Evolutionary conservation across 2,797 vertebrate genomes (phyloP), one percentile per base, ranked within the genome.

Genomic region (Smutsia gigantea): DNA sequence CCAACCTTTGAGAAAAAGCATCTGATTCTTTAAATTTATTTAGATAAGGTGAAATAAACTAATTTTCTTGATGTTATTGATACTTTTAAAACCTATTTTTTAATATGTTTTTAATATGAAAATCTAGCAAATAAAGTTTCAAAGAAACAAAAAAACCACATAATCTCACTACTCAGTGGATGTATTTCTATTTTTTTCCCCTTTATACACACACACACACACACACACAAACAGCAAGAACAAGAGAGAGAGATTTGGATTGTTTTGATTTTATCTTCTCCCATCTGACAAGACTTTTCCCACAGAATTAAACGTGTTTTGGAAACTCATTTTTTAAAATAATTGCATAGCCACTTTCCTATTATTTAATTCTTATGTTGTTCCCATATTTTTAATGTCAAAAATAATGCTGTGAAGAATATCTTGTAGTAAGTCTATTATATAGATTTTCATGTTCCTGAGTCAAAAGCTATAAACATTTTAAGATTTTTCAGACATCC

Each of bases 81-180:
- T 21, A 55, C 12, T 53, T 96, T 69, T 90, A 84, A 84, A 87
- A 92, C 23, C 4, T 61, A 90, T 87, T 93, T 53, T 37, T 25
- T 71, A 25, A 91, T 18, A 34, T 83, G 42, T 82, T 85, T 94
- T 96, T 86, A 66, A 12, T 46, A 46, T 46, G 49, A 59, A 96
- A 90, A 96, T 88, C 46, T 81, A 29, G n/a, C 74, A 83, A 89
- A 89, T 89, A 89, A 86, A 77, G 18, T 79, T 84, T 90, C 71
- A 81, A 85, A 86, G 46, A 87, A 77, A 46, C 46, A 37, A 95
- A 84, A 37, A 49, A 66, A 68, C 39, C 14, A 59, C 27, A 15
- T 59, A 66, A 72, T 79, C 77, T 66, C 23, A 83, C n/a, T 7
- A 77, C 37, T 31, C 29, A 82, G 34, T 77, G 81, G 46, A 46